Base-by-base conservation (phyloP, 2,888 invertebrate species). In the Thymelicus acteon region DNA sequence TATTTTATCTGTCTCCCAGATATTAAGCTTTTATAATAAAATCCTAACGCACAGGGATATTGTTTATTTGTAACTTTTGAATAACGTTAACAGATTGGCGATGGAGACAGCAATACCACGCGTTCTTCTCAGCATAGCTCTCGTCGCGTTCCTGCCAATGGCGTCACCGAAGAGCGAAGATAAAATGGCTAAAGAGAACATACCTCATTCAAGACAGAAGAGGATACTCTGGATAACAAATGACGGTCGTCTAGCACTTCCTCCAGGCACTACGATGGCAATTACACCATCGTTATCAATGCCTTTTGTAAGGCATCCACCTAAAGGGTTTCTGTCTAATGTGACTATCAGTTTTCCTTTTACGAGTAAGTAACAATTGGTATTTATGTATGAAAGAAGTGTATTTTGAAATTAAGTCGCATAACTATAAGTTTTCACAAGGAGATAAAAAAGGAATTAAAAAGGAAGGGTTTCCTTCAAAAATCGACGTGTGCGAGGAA, bases 201-300 rank as follows among this genome's bases (percentile, higher is more conserved):
- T 91, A 76, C 94, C 95, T 49, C 97, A 97, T 88, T 96, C 96
- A 54, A 94, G 97, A 73, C 96, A 97, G 85, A 97, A 98, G 85
- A 95, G 97, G 81, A 94, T 98, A 78, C 93, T 98, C 58, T 97
- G 97, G 97, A 95, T 98, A 75, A 97, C 97, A 10, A 96, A 97
- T 75, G 97, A 97, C 85, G 97, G 97, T 1, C 94, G 97, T 7
- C 88, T 98, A 79, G 97, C 97, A 0, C 84, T 98, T 76, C 98
- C 98, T 1, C 98, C 97, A 0, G 97, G 97, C 58, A 97, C 97
- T 0, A 94, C 96, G 3, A 94, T 98, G 89, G 95, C 96, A 39
- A 96, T 97, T 77, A 95, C 97, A 5, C 97, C 97, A 10, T 97
- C 97, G 6, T 87, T 97, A 60, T 96, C 97, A 6, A 92, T 97